Base-by-base conservation (phyloP, 2,888 invertebrate species). In the Resseliella maxima region DNA sequence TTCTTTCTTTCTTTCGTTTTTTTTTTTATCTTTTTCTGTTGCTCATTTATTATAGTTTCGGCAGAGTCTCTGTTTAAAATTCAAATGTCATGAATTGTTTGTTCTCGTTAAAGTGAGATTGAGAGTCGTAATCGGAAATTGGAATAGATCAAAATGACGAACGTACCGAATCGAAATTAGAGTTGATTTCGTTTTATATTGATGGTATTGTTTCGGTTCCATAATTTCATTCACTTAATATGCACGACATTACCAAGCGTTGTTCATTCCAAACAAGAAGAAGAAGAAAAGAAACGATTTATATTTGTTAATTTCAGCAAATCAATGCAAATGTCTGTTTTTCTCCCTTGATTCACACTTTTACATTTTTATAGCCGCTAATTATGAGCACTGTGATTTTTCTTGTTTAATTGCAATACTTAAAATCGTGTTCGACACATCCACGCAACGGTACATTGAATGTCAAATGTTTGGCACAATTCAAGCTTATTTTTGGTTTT, bases 261-360 rank as follows among this genome's bases (percentile, higher is more conserved):
- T 72, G 72, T 35, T 72, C 35, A 35, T 72, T 27, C 15, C 15
- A n/a, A n/a, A n/a, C n/a, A n/a, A n/a, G n/a, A n/a, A n/a, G n/a
- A n/a, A n/a, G n/a, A n/a, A n/a, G n/a, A n/a, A n/a, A 50, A 1
- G 21, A 31, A 72, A 31, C 31, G 12, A n/a, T 15, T 72, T 72
- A 3, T 12, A 21, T 72, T 72, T 15, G n/a, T n/a, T n/a, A n/a
- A 72, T 72, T 72, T 72, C 31, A 27, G 31, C 72, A 72, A 72
- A 72, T 72, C 72, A n/a, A 72, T 72, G 72, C 72, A 72, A 72
- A 72, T 31, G 72, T 72, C n/a, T 72, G n/a, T 72, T 31, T 72
- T 27, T 72, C 72, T 6, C 72, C 0, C 27, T n/a, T 31, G 10
- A 72, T 31, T 72, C 59, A 59, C 24, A 59, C 59, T 59, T 59